Conservation (phyloP, 2,797 vertebrate species). For the Platalea minor region DNA sequence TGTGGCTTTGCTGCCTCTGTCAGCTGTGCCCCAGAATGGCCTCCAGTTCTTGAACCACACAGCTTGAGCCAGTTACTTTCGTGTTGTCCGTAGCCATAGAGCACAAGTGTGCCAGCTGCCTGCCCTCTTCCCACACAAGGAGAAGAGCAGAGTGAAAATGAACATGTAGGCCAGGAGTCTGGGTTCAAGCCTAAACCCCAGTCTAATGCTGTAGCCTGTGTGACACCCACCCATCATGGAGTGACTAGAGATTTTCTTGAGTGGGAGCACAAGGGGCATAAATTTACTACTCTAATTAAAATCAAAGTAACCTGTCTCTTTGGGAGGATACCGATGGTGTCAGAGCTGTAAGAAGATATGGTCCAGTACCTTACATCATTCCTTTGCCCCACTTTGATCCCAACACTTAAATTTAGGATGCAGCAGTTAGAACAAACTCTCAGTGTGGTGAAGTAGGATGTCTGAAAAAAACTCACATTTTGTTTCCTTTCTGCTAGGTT, state of each 20-base stretch:
- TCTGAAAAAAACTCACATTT: conserved; percentile 40
- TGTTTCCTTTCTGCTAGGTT: conserved; percentile 63
- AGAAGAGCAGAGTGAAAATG: neutral
- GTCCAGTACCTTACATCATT: neutral
- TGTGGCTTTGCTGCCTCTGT: neutral
- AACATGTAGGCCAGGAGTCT: neutral
- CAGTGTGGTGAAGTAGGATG: conserved; percentile 19
- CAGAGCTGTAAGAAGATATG: neutral
- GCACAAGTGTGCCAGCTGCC: neutral
- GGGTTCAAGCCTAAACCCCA: neutral
- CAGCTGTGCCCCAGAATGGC: neutral
- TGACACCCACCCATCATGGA: neutral
- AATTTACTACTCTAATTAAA: neutral
- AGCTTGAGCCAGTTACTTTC: neutral
- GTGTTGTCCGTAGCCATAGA: neutral
- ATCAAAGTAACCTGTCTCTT: neutral
- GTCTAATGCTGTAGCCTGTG: neutral
- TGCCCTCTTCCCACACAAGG: neutral
- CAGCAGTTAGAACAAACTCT: conserved; percentile 30
- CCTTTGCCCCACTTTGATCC: neutral
- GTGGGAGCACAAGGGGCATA: neutral
- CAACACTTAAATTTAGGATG: conserved; percentile 49
- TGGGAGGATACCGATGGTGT: neutral
- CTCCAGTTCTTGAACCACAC: neutral
- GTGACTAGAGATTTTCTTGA: neutral